phyloP scores from a whole-genome alignment of 2,797 vertebrate species.

The Apogon hyalosoma region DNA sequence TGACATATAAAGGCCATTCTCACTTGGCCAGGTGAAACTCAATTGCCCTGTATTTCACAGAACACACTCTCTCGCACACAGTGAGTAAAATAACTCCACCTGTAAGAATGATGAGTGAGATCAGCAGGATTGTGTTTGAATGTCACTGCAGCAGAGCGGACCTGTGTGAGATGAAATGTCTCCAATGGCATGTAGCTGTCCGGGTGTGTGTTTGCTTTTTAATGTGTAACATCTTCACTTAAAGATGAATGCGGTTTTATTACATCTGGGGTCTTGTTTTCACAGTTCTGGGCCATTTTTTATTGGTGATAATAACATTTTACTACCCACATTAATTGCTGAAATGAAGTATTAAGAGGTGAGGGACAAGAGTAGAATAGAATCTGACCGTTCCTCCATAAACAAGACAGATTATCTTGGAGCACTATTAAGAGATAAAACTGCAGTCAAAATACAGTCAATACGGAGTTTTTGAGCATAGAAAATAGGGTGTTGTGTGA shows the following conservation, averaged over 20 bases:
- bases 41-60: constrained; percentile 55
- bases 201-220: neutral
- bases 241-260: neutral
- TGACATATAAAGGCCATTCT: constrained; percentile 61
- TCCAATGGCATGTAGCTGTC: constrained; percentile 2
- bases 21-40: constrained; percentile 47
- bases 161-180: constrained; percentile 14
- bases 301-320: neutral
- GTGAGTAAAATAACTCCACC: constrained; percentile 41
- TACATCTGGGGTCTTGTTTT: neutral
- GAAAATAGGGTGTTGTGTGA: too few species aligned
- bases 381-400: too few species aligned
- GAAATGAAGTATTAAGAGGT: neutral
- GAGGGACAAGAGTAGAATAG: too few species aligned
- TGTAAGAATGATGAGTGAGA: constrained; percentile 48
- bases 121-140: constrained; percentile 39
- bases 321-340: neutral
- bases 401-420: too few species aligned
- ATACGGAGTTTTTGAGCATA: too few species aligned
- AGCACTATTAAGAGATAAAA: too few species aligned
- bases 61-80: constrained; percentile 27
- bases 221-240: neutral
- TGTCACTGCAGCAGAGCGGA: constrained; percentile 38
- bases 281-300: neutral
- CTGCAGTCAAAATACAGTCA: too few species aligned